A percentile compares a stretch with the other conserved stretches of the same genome.
Conservation (phyloP, 2,113 vertebrate species). For the Scophthalmus maximus region DNA sequence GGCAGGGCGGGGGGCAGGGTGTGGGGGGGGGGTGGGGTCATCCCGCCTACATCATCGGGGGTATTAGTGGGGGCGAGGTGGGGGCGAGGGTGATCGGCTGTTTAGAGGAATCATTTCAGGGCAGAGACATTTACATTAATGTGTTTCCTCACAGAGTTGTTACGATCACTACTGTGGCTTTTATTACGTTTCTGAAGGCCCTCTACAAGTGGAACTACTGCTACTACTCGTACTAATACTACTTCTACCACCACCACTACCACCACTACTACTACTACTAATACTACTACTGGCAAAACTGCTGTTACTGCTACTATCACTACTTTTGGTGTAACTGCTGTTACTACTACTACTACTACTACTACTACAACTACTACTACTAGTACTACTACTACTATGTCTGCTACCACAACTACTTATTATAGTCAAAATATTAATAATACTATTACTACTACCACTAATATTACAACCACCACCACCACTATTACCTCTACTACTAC, state of each 20-base stretch:
- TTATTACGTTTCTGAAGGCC: too few species aligned
- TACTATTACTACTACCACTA: too few species aligned
- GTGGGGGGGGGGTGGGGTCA: slow-evolving; percentile 1
- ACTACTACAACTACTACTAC: too few species aligned
- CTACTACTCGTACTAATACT: not conserved
- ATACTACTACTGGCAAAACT: not conserved
- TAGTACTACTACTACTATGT: too few species aligned
- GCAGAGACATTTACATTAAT: slow-evolving; percentile 35
- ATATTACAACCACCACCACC: too few species aligned
- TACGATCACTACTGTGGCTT: not conserved
- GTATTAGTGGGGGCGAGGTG: not conserved
- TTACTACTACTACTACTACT: too few species aligned
- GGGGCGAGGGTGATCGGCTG: not conserved
- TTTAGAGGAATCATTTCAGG: slow-evolving; percentile 40
- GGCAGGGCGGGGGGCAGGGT: not conserved
- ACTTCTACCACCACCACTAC: not conserved
- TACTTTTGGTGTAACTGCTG: too few species aligned
- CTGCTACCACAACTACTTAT: too few species aligned
- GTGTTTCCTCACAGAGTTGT: slow-evolving; percentile 6
- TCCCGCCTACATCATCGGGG: slow-evolving; percentile 30
- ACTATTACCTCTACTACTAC: too few species aligned
- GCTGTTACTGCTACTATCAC: too few species aligned
- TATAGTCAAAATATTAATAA: too few species aligned
- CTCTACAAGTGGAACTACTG: not conserved
- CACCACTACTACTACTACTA: not conserved